Evolutionary conservation across 2,888 invertebrate species (phyloP).

Genomic region (Mesochorus sp.): DNA sequence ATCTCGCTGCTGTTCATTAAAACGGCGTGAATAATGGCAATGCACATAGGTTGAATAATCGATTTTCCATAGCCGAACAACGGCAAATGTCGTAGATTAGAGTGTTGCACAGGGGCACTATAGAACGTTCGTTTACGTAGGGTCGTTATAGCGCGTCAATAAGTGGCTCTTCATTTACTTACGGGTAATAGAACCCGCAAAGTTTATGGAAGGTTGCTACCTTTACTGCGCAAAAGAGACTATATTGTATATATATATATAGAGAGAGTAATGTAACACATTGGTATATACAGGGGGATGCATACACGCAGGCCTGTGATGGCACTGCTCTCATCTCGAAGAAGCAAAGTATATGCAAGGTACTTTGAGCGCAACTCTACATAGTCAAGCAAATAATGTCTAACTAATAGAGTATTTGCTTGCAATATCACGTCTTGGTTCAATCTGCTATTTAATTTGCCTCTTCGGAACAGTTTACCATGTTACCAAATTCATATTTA

Average conservation of each 20-base stretch:
- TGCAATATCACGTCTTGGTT: constrained; percentile 70
- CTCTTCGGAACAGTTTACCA: constrained; percentile 36
- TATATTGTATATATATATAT: too few relatives aligned
- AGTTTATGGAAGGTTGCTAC: constrained; percentile 56
- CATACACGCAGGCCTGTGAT: not conserved
- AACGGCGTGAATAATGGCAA: not conserved
- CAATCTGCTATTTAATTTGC: constrained; percentile 74
- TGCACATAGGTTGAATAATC: constrained; percentile 61
- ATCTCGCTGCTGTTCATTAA: too few relatives aligned
- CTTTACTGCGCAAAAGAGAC: constrained; percentile 33
- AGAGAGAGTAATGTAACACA: too few relatives aligned
- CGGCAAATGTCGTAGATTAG: constrained; percentile 53
- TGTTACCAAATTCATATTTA: too few relatives aligned
- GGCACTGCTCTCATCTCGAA: constrained; percentile 1
- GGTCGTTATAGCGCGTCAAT: constrained; percentile 50
- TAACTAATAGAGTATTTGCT: constrained; percentile 75
- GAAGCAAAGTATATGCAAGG: not conserved
- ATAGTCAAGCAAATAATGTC: constrained; percentile 73
- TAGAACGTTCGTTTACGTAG: constrained; percentile 31
- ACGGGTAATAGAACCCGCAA: constrained; percentile 64
- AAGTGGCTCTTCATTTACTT: constrained; percentile 65
- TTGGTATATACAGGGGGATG: not conserved
- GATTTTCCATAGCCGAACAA: constrained; percentile 59
- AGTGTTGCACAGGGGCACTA: constrained; percentile 42
- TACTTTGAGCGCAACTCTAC: constrained; percentile 47